A percentile compares a stretch with the other conserved stretches of the same genome.
Evolutionary conservation across 2,888 invertebrate genomes (phyloP).

Genomic region (Andrena camellia): DNA sequence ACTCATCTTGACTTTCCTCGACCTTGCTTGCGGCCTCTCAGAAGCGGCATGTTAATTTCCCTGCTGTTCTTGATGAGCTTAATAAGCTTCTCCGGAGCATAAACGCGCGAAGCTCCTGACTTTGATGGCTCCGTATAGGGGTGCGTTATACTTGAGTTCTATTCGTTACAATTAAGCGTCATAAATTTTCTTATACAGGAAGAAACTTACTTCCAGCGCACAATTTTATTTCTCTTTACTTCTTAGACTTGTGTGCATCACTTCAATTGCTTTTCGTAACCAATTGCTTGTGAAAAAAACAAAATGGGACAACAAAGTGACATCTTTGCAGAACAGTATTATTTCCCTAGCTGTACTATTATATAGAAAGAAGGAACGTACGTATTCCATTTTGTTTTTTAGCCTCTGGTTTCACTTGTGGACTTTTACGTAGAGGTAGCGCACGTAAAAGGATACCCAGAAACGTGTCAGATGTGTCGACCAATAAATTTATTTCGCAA

Average conservation of each 20-base stretch:
- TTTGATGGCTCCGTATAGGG: background rate
- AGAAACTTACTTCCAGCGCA: no score
- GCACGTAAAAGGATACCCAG: background rate
- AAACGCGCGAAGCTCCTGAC: background rate
- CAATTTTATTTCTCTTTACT: no score
- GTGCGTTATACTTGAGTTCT: background rate
- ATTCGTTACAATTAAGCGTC: no score
- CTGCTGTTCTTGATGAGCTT: background rate
- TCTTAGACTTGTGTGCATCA: no score
- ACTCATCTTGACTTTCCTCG: constrained; percentile 20
- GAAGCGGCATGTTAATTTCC: constrained; percentile 25
- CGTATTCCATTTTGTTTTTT: background rate
- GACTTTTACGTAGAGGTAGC: background rate
- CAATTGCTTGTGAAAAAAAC: no score
- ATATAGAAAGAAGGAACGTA: background rate
- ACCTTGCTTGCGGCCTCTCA: constrained; percentile 10
- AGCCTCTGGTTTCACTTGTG: background rate
- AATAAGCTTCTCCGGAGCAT: background rate
- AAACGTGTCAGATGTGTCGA: background rate
- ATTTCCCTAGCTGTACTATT: background rate
- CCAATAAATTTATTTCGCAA: constrained; percentile 43
- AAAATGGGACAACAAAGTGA: no score
- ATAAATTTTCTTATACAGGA: background rate
- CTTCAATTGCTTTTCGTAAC: no score
- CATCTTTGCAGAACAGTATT: background rate